A percentile compares a stretch with the other conserved stretches of the same genome.
These are phyloP conservation scores for Apogon hyalosoma DNA, from an alignment of 2,797 vertebrate genomes.

Conservation along the genomic window DNA sequence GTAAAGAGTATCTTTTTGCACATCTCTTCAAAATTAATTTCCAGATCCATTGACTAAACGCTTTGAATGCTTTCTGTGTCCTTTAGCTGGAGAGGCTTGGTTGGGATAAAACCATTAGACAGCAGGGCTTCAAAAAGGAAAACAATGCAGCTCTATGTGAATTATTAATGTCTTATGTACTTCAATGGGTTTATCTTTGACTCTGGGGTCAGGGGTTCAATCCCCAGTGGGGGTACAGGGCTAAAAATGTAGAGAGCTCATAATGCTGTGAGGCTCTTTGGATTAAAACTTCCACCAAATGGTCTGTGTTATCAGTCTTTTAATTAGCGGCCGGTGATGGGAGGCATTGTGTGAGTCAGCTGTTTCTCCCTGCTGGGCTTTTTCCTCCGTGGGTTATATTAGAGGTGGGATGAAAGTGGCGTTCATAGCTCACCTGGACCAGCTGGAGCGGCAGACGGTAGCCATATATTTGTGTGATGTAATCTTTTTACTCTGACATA, in stretches of 20 bases:
- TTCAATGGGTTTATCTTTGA: constrained; percentile 60
- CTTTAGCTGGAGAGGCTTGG: constrained; percentile 5
- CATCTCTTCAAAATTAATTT: background rate
- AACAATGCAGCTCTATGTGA: constrained; percentile 50
- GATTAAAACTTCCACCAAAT: constrained; percentile 40
- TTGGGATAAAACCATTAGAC: constrained; percentile 24
- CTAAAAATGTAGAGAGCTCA: constrained; percentile 31
- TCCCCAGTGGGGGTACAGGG: background rate
- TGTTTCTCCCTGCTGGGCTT: constrained; percentile 46
- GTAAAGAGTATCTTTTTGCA: constrained; percentile 9
- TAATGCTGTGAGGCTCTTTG: constrained; percentile 20
- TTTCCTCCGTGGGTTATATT: constrained; percentile 24
- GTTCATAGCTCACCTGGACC: constrained; percentile 34
- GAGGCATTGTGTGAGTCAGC: constrained; percentile 62
- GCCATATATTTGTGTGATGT: constrained; percentile 11
- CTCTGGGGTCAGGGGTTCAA: constrained; percentile 37
- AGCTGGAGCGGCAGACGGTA: constrained; percentile 27
- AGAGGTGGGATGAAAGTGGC: constrained; percentile 28
- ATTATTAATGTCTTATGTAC: constrained; percentile 68
- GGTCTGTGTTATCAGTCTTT: constrained; percentile 41
- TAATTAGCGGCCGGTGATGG: constrained; percentile 50
- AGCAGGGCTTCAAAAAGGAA: constrained; percentile 44
- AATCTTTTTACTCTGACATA: constrained; percentile 13
- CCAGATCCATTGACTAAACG: background rate
- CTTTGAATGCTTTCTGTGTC: constrained; percentile 22